These are phyloP conservation scores for Cercopithecus neglectus DNA, from an alignment of 2,797 vertebrate genomes.

Conservation along the genomic window DNA sequence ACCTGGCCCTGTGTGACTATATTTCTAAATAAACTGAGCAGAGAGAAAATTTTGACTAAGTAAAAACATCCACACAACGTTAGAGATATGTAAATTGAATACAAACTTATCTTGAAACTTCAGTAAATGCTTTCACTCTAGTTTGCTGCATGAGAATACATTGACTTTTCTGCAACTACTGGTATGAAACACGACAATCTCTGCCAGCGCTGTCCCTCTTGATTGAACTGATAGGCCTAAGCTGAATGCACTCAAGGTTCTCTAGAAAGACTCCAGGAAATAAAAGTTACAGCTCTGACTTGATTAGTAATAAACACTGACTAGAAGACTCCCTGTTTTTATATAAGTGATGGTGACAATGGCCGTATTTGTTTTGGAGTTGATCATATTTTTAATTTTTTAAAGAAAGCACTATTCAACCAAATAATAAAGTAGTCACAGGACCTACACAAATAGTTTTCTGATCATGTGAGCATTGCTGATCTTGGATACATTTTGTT, in stretches of 20 bases:
- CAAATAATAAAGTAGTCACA: not conserved
- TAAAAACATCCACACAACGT: not conserved
- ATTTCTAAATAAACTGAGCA: not conserved
- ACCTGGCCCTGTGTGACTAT: not conserved
- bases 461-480: not conserved
- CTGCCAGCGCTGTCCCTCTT: not conserved
- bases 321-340: not conserved
- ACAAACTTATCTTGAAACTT: not conserved
- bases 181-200: not conserved
- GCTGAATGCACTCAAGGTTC: rapidly evolving
- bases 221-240: not conserved
- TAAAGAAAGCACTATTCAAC: not conserved
- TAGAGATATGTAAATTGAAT: not conserved
- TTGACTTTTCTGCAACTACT: not conserved
- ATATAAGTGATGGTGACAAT: not conserved
- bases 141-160: not conserved
- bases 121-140: not conserved
- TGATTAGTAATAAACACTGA: not conserved
- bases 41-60: not conserved
- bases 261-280: not conserved
- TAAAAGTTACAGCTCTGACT: not conserved
- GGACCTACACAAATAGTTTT: not conserved
- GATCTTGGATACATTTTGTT: not conserved
- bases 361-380: not conserved
- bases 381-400: not conserved